Base-by-base conservation (phyloP, 2,113 vertebrate species). In the Mirounga angustirostris region DNA sequence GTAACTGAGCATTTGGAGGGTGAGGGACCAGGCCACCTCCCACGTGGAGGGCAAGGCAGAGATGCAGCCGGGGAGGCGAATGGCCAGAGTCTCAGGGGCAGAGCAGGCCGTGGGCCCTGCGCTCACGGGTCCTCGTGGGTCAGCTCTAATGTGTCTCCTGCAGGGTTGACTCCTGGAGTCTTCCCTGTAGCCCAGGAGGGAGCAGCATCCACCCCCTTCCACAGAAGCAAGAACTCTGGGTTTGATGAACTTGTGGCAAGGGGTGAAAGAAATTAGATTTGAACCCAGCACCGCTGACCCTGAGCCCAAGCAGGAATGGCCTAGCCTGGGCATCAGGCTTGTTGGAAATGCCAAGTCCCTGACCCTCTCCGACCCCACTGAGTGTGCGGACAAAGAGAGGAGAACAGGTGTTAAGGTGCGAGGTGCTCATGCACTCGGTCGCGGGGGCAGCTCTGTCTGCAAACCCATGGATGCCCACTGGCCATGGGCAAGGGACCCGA, bases 1-100 rank as follows among this genome's bases (percentile, higher is more conserved):
- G 3, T 1, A 8, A 2, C 18, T 18, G 0, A 21, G 1, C 0
- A 2, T 0, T 2, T 24, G 40, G 24, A 76, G 24, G 24, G 5
- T 0, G 2, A 50, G 5, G 4, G 43, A 0, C 15, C 30, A 2
- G 7, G 1, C 7, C 10, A 5, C 8, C 10, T 78, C 69, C 30
- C 33, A 28, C 13, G 1, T 28, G 24, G 54, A n/a, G 4, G 18
- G 52, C 7, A 7, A 26, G 4, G 12, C 5, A 4, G 52, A 61
- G 54, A 24, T 1, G 9, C 6, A 33, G 13, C 30, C 4, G 0
- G 8, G 12, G 78, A 21, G 56, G 12, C 1, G 3, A n/a, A 59
- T 26, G 13, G 5, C 8, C 18, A 13, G 21, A 36, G 58, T 11
- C 15, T 12, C 11, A 1, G 2, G 2, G 18, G 24, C 40, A 11